phyloP scores from a whole-genome alignment of 2,888 invertebrate species.

The Metacarcinus magister region DNA sequence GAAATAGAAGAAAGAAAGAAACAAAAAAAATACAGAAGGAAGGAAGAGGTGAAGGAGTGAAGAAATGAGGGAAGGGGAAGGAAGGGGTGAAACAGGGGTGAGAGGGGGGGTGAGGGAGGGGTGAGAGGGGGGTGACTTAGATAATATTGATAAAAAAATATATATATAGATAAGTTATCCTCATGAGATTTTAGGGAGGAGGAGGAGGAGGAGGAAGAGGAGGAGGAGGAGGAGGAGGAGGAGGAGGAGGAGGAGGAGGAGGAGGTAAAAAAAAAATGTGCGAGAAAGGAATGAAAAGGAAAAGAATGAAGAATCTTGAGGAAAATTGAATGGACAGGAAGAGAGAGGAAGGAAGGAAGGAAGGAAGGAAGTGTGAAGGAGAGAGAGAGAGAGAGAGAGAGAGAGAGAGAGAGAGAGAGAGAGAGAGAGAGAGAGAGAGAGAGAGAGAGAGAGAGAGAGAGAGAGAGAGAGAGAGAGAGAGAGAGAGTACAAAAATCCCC shows the following conservation, averaged over 20 bases:
- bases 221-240: too few relatives aligned
- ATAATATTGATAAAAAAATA: too few relatives aligned
- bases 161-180: too few relatives aligned
- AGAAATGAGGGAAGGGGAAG: neutral
- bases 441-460: slow-evolving; percentile 26
- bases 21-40: neutral
- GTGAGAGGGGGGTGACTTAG: too few relatives aligned
- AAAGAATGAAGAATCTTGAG: neutral
- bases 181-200: too few relatives aligned
- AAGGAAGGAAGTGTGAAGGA: neutral
- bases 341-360: neutral
- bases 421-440: slow-evolving; percentile 13
- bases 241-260: neutral
- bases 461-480: slow-evolving; percentile 45
- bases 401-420: neutral
- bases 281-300: neutral
- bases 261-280: neutral
- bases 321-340: too few relatives aligned
- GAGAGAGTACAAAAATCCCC: neutral
- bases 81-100: too few relatives aligned
- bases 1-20: neutral
- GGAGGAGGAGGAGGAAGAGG: too few relatives aligned
- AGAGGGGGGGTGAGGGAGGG: too few relatives aligned
- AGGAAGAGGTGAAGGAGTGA: neutral
- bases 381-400: neutral